These are phyloP conservation scores for Pristionchus entomophagus DNA, from an alignment of 2,888 invertebrate species.

Conservation along the genomic window DNA sequence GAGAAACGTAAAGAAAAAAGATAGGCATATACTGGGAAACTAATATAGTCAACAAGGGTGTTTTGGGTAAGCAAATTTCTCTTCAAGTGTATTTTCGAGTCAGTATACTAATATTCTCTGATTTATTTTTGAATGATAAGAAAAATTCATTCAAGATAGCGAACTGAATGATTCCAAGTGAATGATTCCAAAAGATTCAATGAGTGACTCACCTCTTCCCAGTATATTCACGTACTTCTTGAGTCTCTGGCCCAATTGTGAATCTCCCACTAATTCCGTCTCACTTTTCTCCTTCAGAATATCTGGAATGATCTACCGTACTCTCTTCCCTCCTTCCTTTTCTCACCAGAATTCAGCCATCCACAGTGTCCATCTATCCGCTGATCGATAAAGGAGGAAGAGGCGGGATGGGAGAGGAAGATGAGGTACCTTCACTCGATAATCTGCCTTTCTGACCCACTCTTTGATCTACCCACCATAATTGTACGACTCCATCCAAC, in stretches of 20 bases:
- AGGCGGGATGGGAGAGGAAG: constrained; percentile 69
- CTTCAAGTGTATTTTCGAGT: too few relatives aligned
- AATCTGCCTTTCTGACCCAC: not conserved
- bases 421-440: constrained; percentile 65
- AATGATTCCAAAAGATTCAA: not conserved
- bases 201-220: constrained; percentile 45
- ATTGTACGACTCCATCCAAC: constrained; percentile 18
- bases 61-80: too few relatives aligned
- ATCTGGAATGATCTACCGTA: constrained; percentile 8
- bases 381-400: constrained; percentile 65
- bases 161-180: not conserved
- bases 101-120: too few relatives aligned
- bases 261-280: constrained; percentile 53
- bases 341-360: constrained; percentile 60
- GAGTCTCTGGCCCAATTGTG: constrained; percentile 44
- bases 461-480: not conserved
- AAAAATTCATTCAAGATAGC: too few relatives aligned
- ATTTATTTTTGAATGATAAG: too few relatives aligned
- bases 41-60: too few relatives aligned
- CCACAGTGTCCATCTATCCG: constrained; percentile 57
- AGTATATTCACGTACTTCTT: constrained; percentile 43
- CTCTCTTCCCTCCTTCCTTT: not conserved
- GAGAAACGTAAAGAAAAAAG: not conserved
- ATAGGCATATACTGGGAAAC: too few relatives aligned
- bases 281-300: constrained; percentile 50